Conservation (phyloP, 2,888 invertebrate genomes). For the Monoplex corrugatus region DNA sequence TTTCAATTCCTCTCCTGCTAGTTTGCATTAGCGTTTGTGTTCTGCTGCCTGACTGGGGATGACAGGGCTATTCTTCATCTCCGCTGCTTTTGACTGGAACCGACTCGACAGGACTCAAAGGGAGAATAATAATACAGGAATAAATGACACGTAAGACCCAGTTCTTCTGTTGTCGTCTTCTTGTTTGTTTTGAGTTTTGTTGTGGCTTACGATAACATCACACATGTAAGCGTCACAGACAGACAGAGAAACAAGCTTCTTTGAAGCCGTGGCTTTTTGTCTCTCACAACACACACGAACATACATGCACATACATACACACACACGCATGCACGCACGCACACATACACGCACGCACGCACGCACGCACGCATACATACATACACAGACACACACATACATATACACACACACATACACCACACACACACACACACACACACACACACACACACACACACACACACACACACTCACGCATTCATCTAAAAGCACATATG, state of each 20-base stretch:
- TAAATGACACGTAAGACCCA: too few species aligned
- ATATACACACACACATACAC: background rate
- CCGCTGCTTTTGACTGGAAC: background rate
- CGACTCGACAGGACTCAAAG: background rate
- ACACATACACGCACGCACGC: background rate
- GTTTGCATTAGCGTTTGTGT: conserved; percentile 17
- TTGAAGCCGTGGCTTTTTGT: too few species aligned
- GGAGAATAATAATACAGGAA: background rate
- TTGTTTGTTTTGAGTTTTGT: too few species aligned
- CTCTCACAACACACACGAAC: too few species aligned
- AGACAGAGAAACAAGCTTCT: too few species aligned
- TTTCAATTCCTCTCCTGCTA: conserved; percentile 37
- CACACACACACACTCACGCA: background rate
- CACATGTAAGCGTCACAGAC: too few species aligned
- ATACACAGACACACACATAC: background rate
- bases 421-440: conserved; percentile 10
- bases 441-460: background rate
- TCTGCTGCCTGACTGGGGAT: background rate
- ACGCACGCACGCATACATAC: background rate
- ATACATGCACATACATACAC: too few species aligned
- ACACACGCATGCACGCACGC: too few species aligned
- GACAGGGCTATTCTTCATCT: conserved; percentile 7
- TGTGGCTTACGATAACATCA: too few species aligned
- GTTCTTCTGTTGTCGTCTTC: background rate
- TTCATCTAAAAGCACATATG: background rate